Evolutionary conservation across 1,140 invertebrate genomes (phyloP), one percentile per base, ranked within the genome.

Genomic region (Brachionus sp.): DNA sequence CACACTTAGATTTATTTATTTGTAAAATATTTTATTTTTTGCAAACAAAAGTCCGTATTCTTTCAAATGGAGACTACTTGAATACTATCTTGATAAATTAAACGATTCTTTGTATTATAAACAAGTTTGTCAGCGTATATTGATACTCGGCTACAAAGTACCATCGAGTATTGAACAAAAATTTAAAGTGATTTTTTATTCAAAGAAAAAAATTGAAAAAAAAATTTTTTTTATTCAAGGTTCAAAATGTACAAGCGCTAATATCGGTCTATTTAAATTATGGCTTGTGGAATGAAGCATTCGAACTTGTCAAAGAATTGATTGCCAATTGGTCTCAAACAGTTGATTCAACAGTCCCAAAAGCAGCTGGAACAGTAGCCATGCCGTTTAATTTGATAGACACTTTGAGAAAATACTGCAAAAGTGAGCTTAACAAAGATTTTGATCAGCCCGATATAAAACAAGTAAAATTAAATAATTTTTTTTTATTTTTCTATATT

Each of bases 51-150:
- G 77, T 80, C 77, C 77, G 2, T 42, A 66, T 44, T 62, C 35
- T 3, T 62, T 80, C 9, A 80, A 80, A 80, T 80, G 77, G 77
- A 57, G n/a, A 3, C 50, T 80, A 13, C 33, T 80, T 33, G 35
- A 39, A 39, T 37, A 25, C 25, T 80, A 80, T 66, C n/a, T 80
- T 3, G 46, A 57, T 5, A 80, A 80, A 29, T 80, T 80, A 10
- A 62, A 57, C 23, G 77, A 80, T n/a, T 39, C 50, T 1, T 35
- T 66, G 2, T 66, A 19, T 57, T 80, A 62, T 44, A 80, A 80
- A 23, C 46, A 80, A 39, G 77, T 80, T 37, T 80, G 46, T 23
- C 46, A 80, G 25, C 33, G 77, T n/a, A 57, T 80, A 23, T 39
- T 80, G 4, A 66, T 44, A 12, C 35, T 80, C 5, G 77, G 62